Evolutionary conservation across 2,113 vertebrate species (phyloP).

Genomic region (Podarcis cretensis): DNA sequence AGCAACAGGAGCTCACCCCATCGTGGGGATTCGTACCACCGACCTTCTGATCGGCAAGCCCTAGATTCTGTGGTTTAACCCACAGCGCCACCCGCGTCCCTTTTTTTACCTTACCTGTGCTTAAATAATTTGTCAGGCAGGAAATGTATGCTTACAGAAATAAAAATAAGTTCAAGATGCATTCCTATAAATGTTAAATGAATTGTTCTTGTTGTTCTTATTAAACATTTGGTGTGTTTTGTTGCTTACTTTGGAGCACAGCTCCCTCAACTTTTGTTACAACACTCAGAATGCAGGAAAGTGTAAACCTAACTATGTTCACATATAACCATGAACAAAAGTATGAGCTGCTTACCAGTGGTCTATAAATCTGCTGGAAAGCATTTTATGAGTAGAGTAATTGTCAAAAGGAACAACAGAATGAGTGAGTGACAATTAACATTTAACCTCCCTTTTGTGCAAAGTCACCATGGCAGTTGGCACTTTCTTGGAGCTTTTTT

Average conservation of each 20-base stretch:
- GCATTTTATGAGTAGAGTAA: background rate
- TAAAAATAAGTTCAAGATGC: background rate
- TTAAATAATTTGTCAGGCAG: background rate
- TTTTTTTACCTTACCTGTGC: too few species aligned
- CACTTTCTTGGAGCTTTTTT: background rate
- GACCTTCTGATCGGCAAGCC: too few species aligned
- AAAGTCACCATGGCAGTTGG: background rate
- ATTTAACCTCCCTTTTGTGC: background rate
- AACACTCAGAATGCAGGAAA: background rate
- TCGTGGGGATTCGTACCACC: too few species aligned
- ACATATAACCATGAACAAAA: background rate
- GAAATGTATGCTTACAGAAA: background rate
- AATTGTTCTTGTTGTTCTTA: background rate
- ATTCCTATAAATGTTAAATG: background rate
- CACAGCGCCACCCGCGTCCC: too few species aligned
- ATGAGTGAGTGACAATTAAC: background rate
- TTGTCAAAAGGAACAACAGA: background rate
- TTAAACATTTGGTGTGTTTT: background rate
- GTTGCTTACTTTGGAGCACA: background rate
- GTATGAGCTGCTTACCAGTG: background rate
- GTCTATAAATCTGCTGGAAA: background rate
- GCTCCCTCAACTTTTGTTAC: background rate
- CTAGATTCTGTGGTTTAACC: too few species aligned
- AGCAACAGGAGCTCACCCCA: too few species aligned
- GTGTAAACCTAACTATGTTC: background rate